Evolutionary conservation across 2,888 invertebrate genomes (phyloP).

Genomic region (Anorthoa munda): DNA sequence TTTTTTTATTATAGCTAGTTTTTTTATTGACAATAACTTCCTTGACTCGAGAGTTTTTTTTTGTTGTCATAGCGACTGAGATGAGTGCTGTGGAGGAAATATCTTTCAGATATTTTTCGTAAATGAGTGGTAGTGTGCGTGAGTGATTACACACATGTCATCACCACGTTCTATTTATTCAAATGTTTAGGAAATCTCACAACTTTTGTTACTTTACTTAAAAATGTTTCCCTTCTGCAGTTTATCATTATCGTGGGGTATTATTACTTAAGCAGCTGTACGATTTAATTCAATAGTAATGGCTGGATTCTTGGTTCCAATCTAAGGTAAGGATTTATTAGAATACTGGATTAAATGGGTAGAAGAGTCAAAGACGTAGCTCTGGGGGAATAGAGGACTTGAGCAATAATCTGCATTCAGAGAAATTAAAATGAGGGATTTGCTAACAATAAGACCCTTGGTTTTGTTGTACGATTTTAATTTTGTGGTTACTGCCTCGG

Average conservation of each 20-base stretch:
- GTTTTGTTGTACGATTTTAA: background rate
- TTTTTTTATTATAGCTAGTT: too few species aligned
- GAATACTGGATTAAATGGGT: conserved; percentile 36
- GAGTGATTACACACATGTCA: background rate
- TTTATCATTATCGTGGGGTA: background rate
- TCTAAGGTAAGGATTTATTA: conserved; percentile 51
- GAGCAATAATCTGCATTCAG: background rate
- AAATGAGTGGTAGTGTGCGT: too few species aligned
- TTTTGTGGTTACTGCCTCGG: too few species aligned
- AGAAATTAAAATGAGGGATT: background rate
- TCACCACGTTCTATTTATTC: background rate
- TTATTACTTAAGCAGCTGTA: conserved; percentile 47
- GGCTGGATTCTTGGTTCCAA: conserved; percentile 39
- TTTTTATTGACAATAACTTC: too few species aligned
- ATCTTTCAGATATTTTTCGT: too few species aligned
- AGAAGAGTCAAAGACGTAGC: background rate
- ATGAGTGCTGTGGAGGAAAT: too few species aligned
- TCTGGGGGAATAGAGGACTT: background rate
- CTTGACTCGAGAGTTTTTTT: too few species aligned
- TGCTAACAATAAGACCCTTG: background rate
- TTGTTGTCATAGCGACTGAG: too few species aligned
- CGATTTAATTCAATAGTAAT: conserved; percentile 56
- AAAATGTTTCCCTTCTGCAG: conserved; percentile 17
- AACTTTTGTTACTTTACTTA: background rate
- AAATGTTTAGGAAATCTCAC: too few species aligned